A percentile compares a stretch with the other conserved stretches of the same genome.
These are phyloP conservation scores for Oxyura jamaicensis DNA, from an alignment of 2,113 vertebrate genomes.

Conservation along the genomic window DNA sequence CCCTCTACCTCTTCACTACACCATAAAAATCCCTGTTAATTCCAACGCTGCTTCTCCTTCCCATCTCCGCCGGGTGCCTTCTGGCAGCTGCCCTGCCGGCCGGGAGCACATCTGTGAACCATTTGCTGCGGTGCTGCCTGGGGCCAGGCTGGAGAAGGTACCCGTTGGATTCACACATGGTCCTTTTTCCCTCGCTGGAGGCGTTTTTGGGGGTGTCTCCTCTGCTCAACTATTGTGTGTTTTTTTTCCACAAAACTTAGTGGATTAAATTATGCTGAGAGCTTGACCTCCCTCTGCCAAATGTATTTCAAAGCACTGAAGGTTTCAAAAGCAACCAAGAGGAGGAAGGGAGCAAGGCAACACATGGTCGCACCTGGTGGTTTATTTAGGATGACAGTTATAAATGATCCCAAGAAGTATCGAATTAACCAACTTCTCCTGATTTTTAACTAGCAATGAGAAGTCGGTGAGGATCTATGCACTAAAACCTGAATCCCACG, in stretches of 20 bases:
- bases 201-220: neutral
- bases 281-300: neutral
- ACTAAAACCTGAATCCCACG: neutral
- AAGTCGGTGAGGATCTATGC: neutral
- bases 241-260: neutral
- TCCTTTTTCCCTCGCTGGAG: neutral
- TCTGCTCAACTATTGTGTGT: neutral
- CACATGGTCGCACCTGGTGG: rapidly evolving
- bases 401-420: neutral
- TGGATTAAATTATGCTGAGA: neutral
- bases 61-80: neutral
- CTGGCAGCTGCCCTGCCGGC: neutral
- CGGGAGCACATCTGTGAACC: too few relatives aligned
- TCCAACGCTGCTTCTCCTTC: neutral
- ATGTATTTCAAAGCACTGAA: neutral
- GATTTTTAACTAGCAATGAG: neutral
- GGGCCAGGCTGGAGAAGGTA: neutral
- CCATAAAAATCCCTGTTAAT: neutral
- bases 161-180: neutral
- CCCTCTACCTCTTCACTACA: neutral
- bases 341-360: neutral
- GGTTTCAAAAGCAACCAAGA: neutral
- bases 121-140: too few relatives aligned
- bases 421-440: neutral
- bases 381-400: neutral